Conservation (phyloP, 2,888 invertebrate species). For the Sisyra terminalis region DNA sequence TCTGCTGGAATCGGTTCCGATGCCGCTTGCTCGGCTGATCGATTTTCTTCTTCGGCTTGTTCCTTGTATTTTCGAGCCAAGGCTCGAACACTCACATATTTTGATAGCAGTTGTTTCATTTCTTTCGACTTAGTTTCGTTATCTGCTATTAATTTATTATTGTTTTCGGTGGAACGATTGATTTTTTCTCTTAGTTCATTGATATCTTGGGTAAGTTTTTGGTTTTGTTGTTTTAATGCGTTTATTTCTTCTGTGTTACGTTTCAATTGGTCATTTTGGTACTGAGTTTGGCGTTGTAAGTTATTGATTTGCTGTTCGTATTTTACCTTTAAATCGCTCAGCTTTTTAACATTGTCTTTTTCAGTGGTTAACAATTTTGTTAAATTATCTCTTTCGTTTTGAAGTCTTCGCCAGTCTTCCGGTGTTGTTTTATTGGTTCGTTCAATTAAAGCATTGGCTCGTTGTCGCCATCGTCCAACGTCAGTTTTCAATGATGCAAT, state of each 20-base stretch:
- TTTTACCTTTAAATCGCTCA: conserved; percentile 49
- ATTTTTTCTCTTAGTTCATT: conserved; percentile 29
- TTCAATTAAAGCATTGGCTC: conserved; percentile 77
- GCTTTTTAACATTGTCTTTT: conserved; percentile 51
- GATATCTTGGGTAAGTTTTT: conserved; percentile 41
- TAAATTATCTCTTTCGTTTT: conserved; percentile 64
- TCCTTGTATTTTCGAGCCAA: conserved; percentile 88
- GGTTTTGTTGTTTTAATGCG: conserved; percentile 37
- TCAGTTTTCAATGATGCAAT: conserved; percentile 64
- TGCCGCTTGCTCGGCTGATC: conserved; percentile 27
- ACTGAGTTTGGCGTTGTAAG: conserved; percentile 39
- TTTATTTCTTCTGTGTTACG: conserved; percentile 46
- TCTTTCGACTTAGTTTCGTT: conserved; percentile 4
- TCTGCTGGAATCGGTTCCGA: conserved; percentile 25
- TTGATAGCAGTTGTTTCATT: conserved; percentile 26
- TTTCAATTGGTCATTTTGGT: conserved; percentile 44
- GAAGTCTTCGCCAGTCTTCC: conserved; percentile 79
- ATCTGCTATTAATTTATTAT: conserved; percentile 1
- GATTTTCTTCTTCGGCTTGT: conserved; percentile 21
- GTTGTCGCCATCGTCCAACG: conserved; percentile 67
- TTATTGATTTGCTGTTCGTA: conserved; percentile 50
- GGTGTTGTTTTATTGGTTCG: conserved; percentile 81
- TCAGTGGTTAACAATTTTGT: conserved; percentile 63
- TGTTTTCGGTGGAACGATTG: conserved; percentile 38
- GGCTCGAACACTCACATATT: conserved; percentile 60